Evolutionary conservation across 2,888 invertebrate species (phyloP).

Genomic region (Atherix ibis): DNA sequence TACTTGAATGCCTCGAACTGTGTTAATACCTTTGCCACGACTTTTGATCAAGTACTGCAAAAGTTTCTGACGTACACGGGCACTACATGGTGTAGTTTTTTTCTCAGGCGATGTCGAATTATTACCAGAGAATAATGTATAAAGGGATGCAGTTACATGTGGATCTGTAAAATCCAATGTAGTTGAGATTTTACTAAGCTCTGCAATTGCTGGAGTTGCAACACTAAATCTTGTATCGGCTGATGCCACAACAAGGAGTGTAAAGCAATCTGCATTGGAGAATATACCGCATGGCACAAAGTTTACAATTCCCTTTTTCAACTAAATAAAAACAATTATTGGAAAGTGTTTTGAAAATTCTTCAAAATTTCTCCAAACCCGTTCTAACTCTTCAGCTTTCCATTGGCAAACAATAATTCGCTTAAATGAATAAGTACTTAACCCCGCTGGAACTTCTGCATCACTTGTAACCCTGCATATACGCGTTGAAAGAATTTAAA

Average conservation of each 20-base stretch:
- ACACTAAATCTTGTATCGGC: constrained; percentile 82
- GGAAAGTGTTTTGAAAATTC: no score
- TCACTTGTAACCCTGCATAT: constrained; percentile 18
- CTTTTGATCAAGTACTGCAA: constrained; percentile 66
- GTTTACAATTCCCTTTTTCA: constrained; percentile 64
- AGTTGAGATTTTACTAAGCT: constrained; percentile 57
- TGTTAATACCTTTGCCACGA: constrained; percentile 51
- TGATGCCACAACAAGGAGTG: constrained; percentile 69
- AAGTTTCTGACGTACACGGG: constrained; percentile 69
- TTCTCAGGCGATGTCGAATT: constrained; percentile 44
- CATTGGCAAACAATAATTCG: constrained; percentile 56
- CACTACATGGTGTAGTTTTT: constrained; percentile 62
- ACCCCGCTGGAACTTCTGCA: constrained; percentile 49
- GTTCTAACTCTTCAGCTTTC: constrained; percentile 67
- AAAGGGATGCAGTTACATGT: constrained; percentile 56
- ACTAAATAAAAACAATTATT: constrained; percentile 33
- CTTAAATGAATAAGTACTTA: constrained; percentile 61
- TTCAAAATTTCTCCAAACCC: no score
- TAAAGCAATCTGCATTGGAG: constrained; percentile 52
- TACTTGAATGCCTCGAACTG: constrained; percentile 72
- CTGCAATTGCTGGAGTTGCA: constrained; percentile 72
- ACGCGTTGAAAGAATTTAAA: not conserved
- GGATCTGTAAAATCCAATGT: constrained; percentile 63
- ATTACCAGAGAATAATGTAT: constrained; percentile 45
- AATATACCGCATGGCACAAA: constrained; percentile 68